Base-by-base conservation (phyloP, 1,140 invertebrate species). In the Phthorimaea operculella region DNA sequence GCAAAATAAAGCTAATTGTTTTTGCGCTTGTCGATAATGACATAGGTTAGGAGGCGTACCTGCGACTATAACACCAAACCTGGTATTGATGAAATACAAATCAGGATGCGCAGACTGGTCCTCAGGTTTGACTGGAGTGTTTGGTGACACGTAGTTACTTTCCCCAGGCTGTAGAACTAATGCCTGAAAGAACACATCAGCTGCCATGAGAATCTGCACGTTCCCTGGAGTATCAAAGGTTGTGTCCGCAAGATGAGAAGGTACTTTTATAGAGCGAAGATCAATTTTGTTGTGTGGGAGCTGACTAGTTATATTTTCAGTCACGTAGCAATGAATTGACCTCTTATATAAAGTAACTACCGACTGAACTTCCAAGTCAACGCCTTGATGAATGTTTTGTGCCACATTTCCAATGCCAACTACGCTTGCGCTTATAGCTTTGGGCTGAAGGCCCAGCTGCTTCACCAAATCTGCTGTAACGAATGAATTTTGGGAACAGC, bases 141-240 rank as follows among this genome's bases (percentile, higher is more conserved):
- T 28, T 28, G 21, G 21, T 28, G 21, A 28, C 6, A 28, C 6
- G 21, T 28, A 28, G 21, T 28, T 6, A 28, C 21, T 2, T 28
- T 28, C 2, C 21, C 6, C 21, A 28, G 21, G 21, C 6, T 28
- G 21, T 28, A 28, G 21, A 3, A 57, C n/a, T 14, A 57, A 36
- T 45, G 52, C 49, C 50, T 57, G 55, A 45, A 57, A 57, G 12
- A 57, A 51, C 12, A 57, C 50, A 52, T 57, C 55, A 28, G 50
- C 55, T 12, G 44, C 55, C 17, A 57, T 15, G 21, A 57, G 34
- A 8, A 57, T 57, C 14, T 57, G 55, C 33, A 57, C 50, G 2
- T 12, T 15, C 28, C 51, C 28, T 36, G 45, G 57, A 9, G 18
- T 16, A n/a, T 51, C 45, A 14, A 53, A 50, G 7, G 14, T 21